Evolutionary conservation across 2,113 vertebrate species (phyloP).

Genomic region (Tor tambroides): DNA sequence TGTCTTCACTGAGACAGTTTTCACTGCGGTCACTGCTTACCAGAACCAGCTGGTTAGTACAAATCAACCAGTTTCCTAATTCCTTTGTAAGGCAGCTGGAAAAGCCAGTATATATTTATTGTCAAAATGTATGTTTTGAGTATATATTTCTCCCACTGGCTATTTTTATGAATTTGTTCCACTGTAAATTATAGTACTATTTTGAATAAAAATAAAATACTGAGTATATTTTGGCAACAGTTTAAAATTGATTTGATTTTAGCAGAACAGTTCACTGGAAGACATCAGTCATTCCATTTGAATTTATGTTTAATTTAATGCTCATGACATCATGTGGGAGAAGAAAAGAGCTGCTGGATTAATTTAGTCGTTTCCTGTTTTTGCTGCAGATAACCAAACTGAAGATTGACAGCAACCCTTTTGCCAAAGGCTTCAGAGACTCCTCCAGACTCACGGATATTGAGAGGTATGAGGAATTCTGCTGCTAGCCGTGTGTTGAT

Average conservation of each 20-base stretch:
- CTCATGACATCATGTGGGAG: not conserved
- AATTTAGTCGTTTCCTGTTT: conserved; percentile 37
- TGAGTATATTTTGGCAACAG: not conserved
- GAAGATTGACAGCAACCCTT: conserved; percentile 99
- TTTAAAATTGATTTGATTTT: not conserved
- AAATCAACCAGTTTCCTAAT: not conserved
- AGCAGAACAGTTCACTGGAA: not conserved
- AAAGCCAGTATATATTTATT: not conserved
- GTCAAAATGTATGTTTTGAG: not conserved
- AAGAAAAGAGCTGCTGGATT: not conserved
- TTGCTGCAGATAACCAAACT: conserved; percentile 94
- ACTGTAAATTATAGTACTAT: not conserved
- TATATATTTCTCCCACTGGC: not conserved
- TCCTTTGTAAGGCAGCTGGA: no score
- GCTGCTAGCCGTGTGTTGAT: conserved; percentile 65
- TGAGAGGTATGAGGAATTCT: conserved; percentile 89
- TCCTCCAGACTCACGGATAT: conserved; percentile 98
- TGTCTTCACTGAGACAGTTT: conserved; percentile 95
- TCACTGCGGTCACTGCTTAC: conserved; percentile 97
- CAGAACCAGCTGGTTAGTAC: conserved; percentile 96
- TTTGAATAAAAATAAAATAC: not conserved
- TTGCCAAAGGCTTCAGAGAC: conserved; percentile 99
- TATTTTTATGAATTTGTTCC: not conserved
- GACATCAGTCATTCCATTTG: no score
- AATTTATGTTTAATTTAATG: conserved; percentile 19